These are phyloP conservation scores for Panzeria rudis DNA, from an alignment of 2,888 invertebrate species.

Conservation along the genomic window DNA sequence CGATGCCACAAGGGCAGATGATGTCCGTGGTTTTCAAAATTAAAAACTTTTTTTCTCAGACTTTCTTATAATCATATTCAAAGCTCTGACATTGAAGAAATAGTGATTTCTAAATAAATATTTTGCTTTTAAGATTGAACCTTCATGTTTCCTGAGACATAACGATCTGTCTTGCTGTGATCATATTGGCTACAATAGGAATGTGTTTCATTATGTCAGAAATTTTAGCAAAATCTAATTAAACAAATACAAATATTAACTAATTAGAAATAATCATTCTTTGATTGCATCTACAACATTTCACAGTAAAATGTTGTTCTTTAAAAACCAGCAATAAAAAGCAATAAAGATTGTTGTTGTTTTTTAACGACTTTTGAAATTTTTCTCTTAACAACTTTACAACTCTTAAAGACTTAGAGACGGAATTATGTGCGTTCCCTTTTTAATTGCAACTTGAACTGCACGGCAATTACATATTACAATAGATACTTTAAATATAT, in stretches of 20 bases:
- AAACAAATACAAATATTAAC: neutral
- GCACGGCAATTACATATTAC: slow-evolving; percentile 15
- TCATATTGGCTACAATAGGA: no score
- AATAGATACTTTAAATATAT: neutral
- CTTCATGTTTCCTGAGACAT: no score
- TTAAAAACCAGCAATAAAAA: slow-evolving; percentile 21
- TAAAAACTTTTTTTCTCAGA: no score
- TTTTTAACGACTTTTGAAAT: slow-evolving; percentile 21
- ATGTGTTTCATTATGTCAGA: neutral
- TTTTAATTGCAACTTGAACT: slow-evolving; percentile 44
- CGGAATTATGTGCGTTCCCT: slow-evolving; percentile 5
- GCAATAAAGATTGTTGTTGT: slow-evolving; percentile 3
- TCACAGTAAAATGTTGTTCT: neutral
- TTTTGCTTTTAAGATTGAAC: no score
- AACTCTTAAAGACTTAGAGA: slow-evolving; percentile 1
- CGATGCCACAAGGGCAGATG: no score
- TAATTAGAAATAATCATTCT: slow-evolving; percentile 10
- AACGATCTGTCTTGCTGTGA: no score
- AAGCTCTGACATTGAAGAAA: no score
- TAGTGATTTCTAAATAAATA: no score
- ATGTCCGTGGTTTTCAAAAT: no score
- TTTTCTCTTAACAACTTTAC: neutral
- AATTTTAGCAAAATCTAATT: neutral
- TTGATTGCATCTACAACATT: slow-evolving; percentile 10
- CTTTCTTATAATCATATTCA: no score